phyloP scores from a whole-genome alignment of 2,113 vertebrate species.

The Corvus hawaiiensis region DNA sequence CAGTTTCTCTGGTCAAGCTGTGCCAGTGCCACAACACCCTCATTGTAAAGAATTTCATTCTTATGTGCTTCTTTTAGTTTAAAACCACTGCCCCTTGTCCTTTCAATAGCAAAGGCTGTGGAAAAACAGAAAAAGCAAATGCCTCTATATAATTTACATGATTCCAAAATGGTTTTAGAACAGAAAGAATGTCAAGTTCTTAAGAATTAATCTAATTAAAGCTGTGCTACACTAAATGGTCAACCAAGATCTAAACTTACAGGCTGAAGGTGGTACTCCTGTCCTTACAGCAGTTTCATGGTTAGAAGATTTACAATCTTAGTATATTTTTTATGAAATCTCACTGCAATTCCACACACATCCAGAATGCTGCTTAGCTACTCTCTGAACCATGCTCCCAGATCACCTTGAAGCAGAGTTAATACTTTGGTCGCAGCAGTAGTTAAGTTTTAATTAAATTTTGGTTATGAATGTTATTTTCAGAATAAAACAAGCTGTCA shows the following conservation, averaged over 20 bases:
- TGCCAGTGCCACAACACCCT: not conserved
- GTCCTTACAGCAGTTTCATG: not conserved
- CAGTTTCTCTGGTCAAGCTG: not conserved
- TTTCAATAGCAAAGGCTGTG: not conserved
- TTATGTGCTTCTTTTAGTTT: not conserved
- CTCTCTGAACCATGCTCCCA: not conserved
- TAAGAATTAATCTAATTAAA: not conserved
- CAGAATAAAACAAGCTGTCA: not conserved
- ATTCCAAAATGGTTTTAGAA: not conserved
- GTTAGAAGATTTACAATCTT: not conserved
- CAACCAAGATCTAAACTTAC: not conserved
- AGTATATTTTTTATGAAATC: not conserved
- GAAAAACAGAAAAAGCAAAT: not conserved
- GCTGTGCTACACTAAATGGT: not conserved
- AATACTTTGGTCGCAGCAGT: not conserved
- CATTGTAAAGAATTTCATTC: not conserved
- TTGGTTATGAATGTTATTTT: not conserved
- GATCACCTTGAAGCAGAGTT: not conserved
- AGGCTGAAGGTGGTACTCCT: not conserved
- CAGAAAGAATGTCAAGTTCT: not conserved
- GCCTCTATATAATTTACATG: not conserved
- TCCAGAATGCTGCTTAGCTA: not conserved
- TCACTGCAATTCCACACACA: not conserved
- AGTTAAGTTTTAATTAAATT: not conserved
- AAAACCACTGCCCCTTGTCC: not conserved